Conservation (phyloP, 2,113 vertebrate species). For the Pogonocichla stellata region DNA sequence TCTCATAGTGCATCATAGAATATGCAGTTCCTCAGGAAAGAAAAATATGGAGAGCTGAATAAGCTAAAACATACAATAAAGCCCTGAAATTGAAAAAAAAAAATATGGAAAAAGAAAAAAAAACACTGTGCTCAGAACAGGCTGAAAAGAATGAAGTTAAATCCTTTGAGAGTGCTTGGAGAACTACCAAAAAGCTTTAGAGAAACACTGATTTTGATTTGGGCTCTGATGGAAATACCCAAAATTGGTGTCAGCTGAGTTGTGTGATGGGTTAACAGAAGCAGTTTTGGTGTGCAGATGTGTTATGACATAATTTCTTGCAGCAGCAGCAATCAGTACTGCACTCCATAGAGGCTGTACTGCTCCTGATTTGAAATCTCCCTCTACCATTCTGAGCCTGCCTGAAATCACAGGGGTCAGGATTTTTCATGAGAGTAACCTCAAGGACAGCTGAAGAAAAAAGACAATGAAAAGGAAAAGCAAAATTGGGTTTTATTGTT, state of each 20-base stretch:
- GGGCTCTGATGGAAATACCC: background rate
- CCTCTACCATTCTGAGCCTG: background rate
- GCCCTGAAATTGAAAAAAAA: background rate
- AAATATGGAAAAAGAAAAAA: background rate
- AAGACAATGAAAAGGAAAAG: background rate
- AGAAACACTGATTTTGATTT: background rate
- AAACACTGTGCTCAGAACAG: rapidly evolving
- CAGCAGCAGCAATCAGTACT: background rate
- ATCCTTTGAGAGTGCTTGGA: background rate
- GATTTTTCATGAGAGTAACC: background rate
- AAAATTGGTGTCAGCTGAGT: background rate
- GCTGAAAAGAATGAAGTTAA: background rate
- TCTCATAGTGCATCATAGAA: background rate
- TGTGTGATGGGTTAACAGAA: background rate
- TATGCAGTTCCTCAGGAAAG: background rate
- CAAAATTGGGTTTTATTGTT: background rate
- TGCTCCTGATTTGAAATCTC: background rate
- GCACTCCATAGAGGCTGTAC: background rate
- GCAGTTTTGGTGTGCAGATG: background rate
- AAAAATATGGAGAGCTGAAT: background rate
- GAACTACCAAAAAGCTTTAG: background rate
- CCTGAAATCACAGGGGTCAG: background rate
- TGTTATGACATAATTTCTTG: background rate
- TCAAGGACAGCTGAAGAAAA: background rate
- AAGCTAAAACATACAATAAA: background rate